Base-by-base conservation (phyloP, 2,888 invertebrate genomes). In the Boloria selene region DNA sequence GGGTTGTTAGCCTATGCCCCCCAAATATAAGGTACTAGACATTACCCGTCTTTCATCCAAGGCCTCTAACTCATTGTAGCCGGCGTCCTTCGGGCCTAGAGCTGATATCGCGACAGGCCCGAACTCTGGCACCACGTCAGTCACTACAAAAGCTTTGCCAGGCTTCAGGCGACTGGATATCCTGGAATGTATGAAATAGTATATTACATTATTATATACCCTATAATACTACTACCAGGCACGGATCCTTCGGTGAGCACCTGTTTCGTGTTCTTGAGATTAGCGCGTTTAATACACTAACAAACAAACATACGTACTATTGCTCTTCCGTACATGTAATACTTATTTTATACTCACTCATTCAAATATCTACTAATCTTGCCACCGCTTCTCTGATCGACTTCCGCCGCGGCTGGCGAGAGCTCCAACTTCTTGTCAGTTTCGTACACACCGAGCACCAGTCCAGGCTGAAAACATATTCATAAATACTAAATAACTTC, bases 371-470 rank as follows among this genome's bases (percentile, higher is more conserved):
- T 86, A 58, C 79, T 75, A 44, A 94, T 75, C 77, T 93, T 93
- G 66, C 93, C 94, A 5, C 85, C 88, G 52, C 88, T 77, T 72
- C 87, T 88, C 69, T 93, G 89, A 74, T 94, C 88, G 56, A 93
- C 80, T 78, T 93, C 93, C 68, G 85, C 81, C 2, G 93, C 93
- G 0, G 89, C 83, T 22, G 87, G 78, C 0, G 93, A 90, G 68
- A 94, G 82, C 69, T 92, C 86, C 6, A 91, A 87, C 61, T 73
- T 72, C 16, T 85, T 80, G 26, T 81, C 83, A 10, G 79, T 79
- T 71, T 93, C 89, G 76, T 93, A 94, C 16, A 93, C 88, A 0
- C 94, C 93, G 60, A 94, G 75, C 63, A 94, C 93, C n/a, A 93
- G 74, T 1, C 93, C 93, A 84, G 91, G 93, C 93, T 94, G 38